Evolutionary conservation across 2,113 vertebrate species (phyloP), one percentile per base, ranked within the genome.

Genomic region (Taxidea taxus): DNA sequence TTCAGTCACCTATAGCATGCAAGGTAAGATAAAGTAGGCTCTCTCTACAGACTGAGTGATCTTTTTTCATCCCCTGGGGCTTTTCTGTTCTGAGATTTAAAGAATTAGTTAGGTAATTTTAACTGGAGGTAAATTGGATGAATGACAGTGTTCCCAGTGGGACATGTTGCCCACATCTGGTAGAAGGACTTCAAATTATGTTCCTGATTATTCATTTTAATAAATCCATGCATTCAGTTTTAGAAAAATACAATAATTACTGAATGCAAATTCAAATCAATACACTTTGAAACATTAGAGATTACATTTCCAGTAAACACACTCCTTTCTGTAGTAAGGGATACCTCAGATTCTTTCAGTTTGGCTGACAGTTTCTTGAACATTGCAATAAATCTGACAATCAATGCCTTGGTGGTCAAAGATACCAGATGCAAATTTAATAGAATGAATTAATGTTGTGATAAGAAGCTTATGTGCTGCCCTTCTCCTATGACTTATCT

Each of bases 191-290:
- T 80, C 49, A 93, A 75, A 15, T 94, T 91, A 21, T 83, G 12
- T 12, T 56, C 11, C 20, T 42, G 66, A 82, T 54, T 91, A 8
- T 27, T 37, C 15, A 44, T 94, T 94, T 91, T 82, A 51, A n/a
- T 78, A 91, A 91, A 3, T 82, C 23, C 3, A 31, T 70, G 9
- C 9, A 64, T 87, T 92, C 39, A 42, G 18, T 37, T 95, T 91
- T 64, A 64, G 11, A 16, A 54, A 74, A 74, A 82, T 84, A 89
- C 15, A 95, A 70, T 8, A 92, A 39, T 72, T 84, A 87, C 37
- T 89, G 87, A 64, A 91, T 83, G 25, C 83, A 93, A 96, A 91
- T 87, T 78, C 4, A 84, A 93, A 87, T 89, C 54, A 95, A 89
- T 93, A 96, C 0, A 34, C 5, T 56, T 93, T 84, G 25, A 83